Evolutionary conservation across 2,113 vertebrate genomes (phyloP).

Genomic region (Herpetotheres cachinnans): DNA sequence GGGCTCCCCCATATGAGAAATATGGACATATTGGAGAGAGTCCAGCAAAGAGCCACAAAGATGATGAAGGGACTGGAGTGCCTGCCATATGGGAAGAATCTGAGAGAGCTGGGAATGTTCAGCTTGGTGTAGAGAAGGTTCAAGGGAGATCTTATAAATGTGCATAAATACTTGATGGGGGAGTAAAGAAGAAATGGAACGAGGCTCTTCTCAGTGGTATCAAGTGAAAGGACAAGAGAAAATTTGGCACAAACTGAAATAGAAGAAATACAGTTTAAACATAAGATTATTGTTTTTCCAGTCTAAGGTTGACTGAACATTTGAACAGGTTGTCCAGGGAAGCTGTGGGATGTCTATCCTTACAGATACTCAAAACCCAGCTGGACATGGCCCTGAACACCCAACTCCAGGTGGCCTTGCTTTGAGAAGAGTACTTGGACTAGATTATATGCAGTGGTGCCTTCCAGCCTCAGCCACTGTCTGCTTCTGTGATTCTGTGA

Average conservation of each 20-base stretch:
- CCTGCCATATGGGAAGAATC: neutral
- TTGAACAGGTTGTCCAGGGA: neutral
- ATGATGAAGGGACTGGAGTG: neutral
- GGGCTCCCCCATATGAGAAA: neutral
- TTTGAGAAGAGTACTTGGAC: neutral
- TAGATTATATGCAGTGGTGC: neutral
- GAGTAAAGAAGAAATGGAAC: neutral
- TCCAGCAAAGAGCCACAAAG: neutral
- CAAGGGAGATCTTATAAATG: neutral
- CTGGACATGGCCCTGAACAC: neutral
- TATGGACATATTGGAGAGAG: neutral
- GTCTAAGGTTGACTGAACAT: neutral
- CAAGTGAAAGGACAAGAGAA: neutral
- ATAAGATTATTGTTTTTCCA: neutral
- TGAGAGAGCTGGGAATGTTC: neutral
- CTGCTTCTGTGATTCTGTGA: neutral
- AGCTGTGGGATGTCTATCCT: neutral
- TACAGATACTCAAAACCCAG: neutral
- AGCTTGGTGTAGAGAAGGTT: neutral
- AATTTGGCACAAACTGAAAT: neutral
- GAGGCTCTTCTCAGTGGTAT: neutral
- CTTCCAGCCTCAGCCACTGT: neutral
- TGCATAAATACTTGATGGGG: neutral
- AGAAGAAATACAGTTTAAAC: neutral
- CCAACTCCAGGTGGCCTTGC: neutral